Evolutionary conservation across 2,888 invertebrate genomes (phyloP).

Genomic region (Lamproptera curius): DNA sequence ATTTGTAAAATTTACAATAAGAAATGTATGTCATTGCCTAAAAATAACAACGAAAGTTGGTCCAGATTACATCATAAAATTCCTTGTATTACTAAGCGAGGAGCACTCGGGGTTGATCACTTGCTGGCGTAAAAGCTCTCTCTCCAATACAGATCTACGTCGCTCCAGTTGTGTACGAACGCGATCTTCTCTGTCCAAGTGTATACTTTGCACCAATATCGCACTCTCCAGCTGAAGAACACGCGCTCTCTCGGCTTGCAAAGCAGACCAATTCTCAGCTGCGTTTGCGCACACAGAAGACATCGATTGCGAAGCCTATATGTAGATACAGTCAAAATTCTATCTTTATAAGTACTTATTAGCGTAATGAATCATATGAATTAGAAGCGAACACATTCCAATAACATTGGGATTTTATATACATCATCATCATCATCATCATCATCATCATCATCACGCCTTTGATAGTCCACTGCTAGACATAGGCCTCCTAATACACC

Average conservation of each 20-base stretch:
- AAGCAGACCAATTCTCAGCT: constrained; percentile 61
- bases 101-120: constrained; percentile 26
- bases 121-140: constrained; percentile 47
- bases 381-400: too few species aligned
- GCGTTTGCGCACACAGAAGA: constrained; percentile 51
- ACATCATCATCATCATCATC: too few species aligned
- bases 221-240: constrained; percentile 60
- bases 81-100: constrained; percentile 33
- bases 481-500: too few species aligned
- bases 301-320: constrained; percentile 55
- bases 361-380: too few species aligned
- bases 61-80: constrained; percentile 19
- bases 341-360: too few species aligned
- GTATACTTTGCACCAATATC: constrained; percentile 56
- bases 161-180: constrained; percentile 63
- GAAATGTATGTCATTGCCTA: too few species aligned
- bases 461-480: too few species aligned
- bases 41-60: too few species aligned
- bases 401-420: too few species aligned
- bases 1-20: too few species aligned
- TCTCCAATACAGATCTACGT: constrained; percentile 53
- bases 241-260: constrained; percentile 58
- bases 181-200: constrained; percentile 57
- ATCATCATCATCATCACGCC: too few species aligned
- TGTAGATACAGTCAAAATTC: too few species aligned